Percentiles rank a stretch among this genome's conserved stretches.
Evolutionary conservation across 2,797 vertebrate genomes (phyloP).

Genomic region (Microtus obscurus): DNA sequence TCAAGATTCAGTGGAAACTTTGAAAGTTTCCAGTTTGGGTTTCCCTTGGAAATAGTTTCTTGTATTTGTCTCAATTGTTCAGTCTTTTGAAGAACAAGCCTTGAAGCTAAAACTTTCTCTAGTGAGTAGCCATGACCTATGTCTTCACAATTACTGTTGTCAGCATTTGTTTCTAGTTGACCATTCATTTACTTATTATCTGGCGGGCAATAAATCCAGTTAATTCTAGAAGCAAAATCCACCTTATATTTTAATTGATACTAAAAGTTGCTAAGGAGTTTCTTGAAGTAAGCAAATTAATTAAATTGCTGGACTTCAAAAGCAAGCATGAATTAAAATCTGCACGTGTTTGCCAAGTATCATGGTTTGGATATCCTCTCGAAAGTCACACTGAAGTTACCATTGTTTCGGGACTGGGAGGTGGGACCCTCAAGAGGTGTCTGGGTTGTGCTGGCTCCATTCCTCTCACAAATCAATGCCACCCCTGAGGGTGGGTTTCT

Average conservation of each 20-base stretch:
- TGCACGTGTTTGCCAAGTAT: not conserved
- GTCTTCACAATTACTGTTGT: not conserved
- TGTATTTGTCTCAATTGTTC: conserved; percentile 44
- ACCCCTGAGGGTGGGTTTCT: too few species aligned
- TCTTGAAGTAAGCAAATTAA: not conserved
- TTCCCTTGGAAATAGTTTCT: not conserved
- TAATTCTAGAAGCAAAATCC: conserved; percentile 5
- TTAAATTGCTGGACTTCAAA: conserved; percentile 53
- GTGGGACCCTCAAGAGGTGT: not conserved
- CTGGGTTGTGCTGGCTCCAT: rapidly evolving
- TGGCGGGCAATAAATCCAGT: not conserved
- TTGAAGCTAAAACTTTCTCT: not conserved
- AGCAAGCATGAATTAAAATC: conserved; percentile 32
- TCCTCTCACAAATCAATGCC: too few species aligned
- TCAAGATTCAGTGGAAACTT: not conserved
- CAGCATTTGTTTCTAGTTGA: not conserved
- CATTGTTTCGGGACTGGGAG: not conserved
- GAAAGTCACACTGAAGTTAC: not conserved
- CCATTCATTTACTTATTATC: not conserved
- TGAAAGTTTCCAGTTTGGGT: conserved; percentile 41
- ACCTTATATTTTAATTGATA: conserved; percentile 26
- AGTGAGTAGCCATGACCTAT: not conserved
- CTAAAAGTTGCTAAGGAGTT: not conserved
- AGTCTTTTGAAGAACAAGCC: not conserved
- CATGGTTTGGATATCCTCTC: not conserved